Percentiles rank a stretch among this genome's conserved stretches.
Conservation (phyloP, 2,797 vertebrate genomes). For the Ceryle rudis region DNA sequence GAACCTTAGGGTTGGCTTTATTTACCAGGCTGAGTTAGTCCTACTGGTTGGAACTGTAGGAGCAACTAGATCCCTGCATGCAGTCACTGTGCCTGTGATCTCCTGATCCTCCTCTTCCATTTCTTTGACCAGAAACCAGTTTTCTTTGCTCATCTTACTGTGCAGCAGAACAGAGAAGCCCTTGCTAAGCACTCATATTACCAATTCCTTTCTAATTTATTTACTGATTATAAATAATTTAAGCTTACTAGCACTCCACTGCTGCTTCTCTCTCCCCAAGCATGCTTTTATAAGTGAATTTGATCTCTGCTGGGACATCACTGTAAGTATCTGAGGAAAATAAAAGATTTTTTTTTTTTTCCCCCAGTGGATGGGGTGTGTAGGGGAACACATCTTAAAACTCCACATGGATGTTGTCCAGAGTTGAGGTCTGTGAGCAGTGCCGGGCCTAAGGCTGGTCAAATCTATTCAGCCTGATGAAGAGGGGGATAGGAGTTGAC, state of each 20-base stretch:
- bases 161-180: neutral
- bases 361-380: neutral
- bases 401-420: rapidly evolving
- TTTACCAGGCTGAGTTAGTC: neutral
- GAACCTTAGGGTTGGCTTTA: neutral
- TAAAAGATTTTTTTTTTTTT: neutral
- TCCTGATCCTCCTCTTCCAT: neutral
- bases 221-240: slow-evolving; percentile 53
- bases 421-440: neutral
- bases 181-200: neutral
- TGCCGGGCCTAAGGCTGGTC: neutral
- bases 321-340: neutral
- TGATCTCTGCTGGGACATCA: slow-evolving; percentile 39
- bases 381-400: neutral
- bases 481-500: neutral
- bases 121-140: neutral
- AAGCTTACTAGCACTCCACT: slow-evolving; percentile 13
- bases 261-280: slow-evolving; percentile 18
- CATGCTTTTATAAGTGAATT: slow-evolving; percentile 11
- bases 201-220: slow-evolving; percentile 37
- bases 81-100: neutral
- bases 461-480: neutral
- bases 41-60: neutral
- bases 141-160: neutral
- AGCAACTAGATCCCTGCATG: neutral